These are phyloP conservation scores for Patella pellucida DNA, from an alignment of 2,888 invertebrate species.

Conservation along the genomic window DNA sequence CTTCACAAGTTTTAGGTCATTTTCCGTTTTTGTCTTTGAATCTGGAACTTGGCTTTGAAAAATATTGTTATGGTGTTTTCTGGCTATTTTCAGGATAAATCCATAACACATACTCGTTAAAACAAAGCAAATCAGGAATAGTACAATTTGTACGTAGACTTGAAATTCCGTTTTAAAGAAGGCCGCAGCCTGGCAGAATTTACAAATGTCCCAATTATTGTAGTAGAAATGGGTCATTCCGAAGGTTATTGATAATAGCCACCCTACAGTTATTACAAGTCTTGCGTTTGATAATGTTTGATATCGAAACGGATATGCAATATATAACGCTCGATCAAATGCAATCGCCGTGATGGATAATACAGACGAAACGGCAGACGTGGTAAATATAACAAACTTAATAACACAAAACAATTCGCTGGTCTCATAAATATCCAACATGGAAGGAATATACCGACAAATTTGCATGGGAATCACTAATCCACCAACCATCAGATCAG, in stretches of 20 bases:
- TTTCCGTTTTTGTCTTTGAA: not conserved
- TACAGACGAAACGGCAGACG: constrained; percentile 5
- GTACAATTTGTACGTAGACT: no score
- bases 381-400: not conserved
- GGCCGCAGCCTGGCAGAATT: no score
- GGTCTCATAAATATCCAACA: no score
- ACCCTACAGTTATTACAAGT: constrained; percentile 17
- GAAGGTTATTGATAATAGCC: constrained; percentile 21
- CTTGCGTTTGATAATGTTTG: constrained; percentile 13
- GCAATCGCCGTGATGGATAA: constrained; percentile 9
- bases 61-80: no score
- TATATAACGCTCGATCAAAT: constrained; percentile 22
- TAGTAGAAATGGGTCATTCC: constrained; percentile 27
- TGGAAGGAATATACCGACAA: no score
- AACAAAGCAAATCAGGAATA: no score
- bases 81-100: no score
- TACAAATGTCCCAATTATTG: constrained; percentile 14
- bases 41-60: no score
- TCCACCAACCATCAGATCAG: no score
- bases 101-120: not conserved
- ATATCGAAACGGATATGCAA: constrained; percentile 27
- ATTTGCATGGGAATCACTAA: no score
- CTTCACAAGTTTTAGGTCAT: constrained; percentile 26
- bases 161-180: constrained; percentile 14
- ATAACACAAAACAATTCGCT: constrained; percentile 15